Percentiles rank a stretch among this genome's conserved stretches.
phyloP scores from a whole-genome alignment of 2,797 vertebrate genomes.

The Melanotaenia boesemani region DNA sequence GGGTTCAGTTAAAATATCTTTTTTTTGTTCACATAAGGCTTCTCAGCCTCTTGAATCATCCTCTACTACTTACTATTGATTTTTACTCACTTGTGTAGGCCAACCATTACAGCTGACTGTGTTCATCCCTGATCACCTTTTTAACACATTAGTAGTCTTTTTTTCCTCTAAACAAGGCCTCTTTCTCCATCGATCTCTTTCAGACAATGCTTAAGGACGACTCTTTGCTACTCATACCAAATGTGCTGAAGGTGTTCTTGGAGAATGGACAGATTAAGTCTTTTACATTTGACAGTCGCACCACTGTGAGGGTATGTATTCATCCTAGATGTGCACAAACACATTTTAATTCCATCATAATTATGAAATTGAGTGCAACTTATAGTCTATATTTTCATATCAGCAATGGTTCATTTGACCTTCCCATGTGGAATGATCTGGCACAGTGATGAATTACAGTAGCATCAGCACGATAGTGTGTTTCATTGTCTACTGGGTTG shows the following conservation, averaged over 20 bases:
- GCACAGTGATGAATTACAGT: constrained; percentile 2
- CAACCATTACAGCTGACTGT: constrained; percentile 27
- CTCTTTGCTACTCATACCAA: constrained; percentile 97
- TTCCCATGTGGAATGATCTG: not conserved
- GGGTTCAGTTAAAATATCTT: constrained; percentile 35
- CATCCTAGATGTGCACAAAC: constrained; percentile 10
- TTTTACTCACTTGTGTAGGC: constrained; percentile 36
- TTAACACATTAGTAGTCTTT: constrained; percentile 24
- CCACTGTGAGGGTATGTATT: constrained; percentile 93
- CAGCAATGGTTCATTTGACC: not conserved
- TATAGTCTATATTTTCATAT: constrained; percentile 6
- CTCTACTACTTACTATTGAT: constrained; percentile 34
- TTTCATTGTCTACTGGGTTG: not conserved
- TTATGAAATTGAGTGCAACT: constrained; percentile 1
- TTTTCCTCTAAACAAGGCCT: constrained; percentile 10
- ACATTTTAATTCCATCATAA: not conserved
- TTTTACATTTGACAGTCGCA: constrained; percentile 98
- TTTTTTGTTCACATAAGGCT: constrained; percentile 22
- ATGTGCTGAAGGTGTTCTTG: constrained; percentile 98
- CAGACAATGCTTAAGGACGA: constrained; percentile 98
- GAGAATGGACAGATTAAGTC: constrained; percentile 99
- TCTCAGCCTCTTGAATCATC: constrained; percentile 25
- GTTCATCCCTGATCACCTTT: constrained; percentile 42
- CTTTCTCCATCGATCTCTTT: constrained; percentile 52
- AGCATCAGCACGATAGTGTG: not conserved